phyloP scores from a whole-genome alignment of 2,113 vertebrate species.

The Eira barbara region DNA sequence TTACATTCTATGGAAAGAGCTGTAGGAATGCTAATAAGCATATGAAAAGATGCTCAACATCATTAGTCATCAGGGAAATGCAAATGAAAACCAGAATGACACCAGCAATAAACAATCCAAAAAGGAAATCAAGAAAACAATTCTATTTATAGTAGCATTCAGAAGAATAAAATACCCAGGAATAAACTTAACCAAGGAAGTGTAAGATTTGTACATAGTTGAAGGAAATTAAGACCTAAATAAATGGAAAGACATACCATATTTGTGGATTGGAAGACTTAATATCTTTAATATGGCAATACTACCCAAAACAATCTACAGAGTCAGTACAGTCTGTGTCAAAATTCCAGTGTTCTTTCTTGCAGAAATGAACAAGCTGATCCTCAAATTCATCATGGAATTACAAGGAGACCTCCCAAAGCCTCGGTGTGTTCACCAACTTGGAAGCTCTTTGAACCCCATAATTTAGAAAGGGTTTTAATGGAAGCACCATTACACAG shows the following conservation, averaged over 20 bases:
- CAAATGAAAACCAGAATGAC: constrained; percentile 37
- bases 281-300: background rate
- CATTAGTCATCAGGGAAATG: constrained; percentile 38
- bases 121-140: constrained; percentile 43
- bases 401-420: background rate
- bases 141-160: constrained; percentile 20
- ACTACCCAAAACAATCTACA: background rate
- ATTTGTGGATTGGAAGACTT: constrained; percentile 21
- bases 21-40: constrained; percentile 4
- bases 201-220: constrained; percentile 1
- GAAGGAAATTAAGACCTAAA: constrained; percentile 24
- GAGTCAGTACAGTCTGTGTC: background rate
- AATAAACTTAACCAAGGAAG: constrained; percentile 41
- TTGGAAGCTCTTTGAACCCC: background rate
- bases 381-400: background rate
- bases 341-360: background rate
- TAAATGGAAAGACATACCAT: background rate
- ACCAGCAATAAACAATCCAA: background rate
- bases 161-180: constrained; percentile 41
- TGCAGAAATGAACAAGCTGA: background rate
- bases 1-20: background rate
- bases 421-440: background rate
- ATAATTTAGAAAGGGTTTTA: background rate
- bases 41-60: constrained; percentile 4
- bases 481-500: background rate